These are phyloP conservation scores for Elephas maximus DNA, from an alignment of 2,113 vertebrate genomes.

Conservation along the genomic window DNA sequence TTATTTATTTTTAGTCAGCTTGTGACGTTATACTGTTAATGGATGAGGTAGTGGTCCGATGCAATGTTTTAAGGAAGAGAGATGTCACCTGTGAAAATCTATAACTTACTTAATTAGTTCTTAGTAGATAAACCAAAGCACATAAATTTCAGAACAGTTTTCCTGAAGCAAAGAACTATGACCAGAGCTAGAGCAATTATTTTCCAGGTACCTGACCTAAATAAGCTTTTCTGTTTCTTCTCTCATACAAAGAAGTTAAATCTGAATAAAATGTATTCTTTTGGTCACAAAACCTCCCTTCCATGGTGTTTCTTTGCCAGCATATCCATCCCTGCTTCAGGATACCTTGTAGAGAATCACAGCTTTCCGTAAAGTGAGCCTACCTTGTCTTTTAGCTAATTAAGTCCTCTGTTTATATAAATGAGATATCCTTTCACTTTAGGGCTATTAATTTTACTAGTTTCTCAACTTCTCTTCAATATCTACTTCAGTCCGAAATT, in stretches of 20 bases:
- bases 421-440: slow-evolving; percentile 30
- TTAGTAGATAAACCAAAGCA: background rate
- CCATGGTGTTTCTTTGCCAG: background rate
- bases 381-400: slow-evolving; percentile 62
- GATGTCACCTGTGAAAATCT: background rate
- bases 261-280: slow-evolving; percentile 29
- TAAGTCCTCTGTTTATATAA: slow-evolving; percentile 53
- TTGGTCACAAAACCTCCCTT: slow-evolving; percentile 10
- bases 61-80: background rate
- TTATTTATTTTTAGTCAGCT: background rate
- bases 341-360: slow-evolving; percentile 14
- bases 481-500: slow-evolving; percentile 41
- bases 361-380: slow-evolving; percentile 26
- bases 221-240: background rate
- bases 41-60: background rate
- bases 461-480: background rate
- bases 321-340: background rate
- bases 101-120: background rate
- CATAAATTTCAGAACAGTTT: background rate
- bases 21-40: background rate
- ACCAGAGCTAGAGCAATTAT: background rate
- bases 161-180: background rate
- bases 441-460: background rate
- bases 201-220: background rate
- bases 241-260: slow-evolving; percentile 33